phyloP scores from a whole-genome alignment of 2,888 invertebrate species.

The Dicyrtoma fusca region DNA sequence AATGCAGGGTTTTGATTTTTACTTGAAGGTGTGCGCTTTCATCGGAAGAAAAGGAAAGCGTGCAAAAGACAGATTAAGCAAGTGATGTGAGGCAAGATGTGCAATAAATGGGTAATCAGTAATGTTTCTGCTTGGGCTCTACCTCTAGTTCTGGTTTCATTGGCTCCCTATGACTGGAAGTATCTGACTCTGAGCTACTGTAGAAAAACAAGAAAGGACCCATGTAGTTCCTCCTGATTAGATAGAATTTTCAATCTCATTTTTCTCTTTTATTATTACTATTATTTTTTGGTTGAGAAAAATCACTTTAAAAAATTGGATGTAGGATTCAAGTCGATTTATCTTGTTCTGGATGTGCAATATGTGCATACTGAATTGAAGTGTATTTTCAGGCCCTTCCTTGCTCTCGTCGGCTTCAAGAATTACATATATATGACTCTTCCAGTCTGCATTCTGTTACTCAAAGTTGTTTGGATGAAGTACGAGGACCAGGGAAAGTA shows the following conservation, averaged over 20 bases:
- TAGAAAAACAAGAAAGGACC: neutral
- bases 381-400: too few relatives aligned
- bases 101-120: constrained; percentile 38
- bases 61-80: constrained; percentile 35
- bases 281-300: constrained; percentile 32
- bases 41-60: constrained; percentile 15
- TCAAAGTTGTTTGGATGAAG: constrained; percentile 7
- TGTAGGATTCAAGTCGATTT: constrained; percentile 18
- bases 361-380: constrained; percentile 9
- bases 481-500: constrained; percentile 12
- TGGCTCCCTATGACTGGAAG: neutral
- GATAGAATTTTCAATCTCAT: constrained; percentile 36
- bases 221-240: constrained; percentile 25
- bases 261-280: constrained; percentile 35
- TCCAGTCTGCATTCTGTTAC: neutral
- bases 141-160: too few relatives aligned
- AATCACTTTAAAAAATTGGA: constrained; percentile 53
- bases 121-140: constrained; percentile 13
- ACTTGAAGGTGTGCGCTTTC: neutral
- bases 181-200: constrained; percentile 1
- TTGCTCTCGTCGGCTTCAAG: too few relatives aligned
- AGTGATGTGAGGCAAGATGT: constrained; percentile 31
- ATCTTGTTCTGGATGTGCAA: constrained; percentile 19
- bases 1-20: neutral
- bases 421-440: neutral